Conservation (phyloP, 1,140 invertebrate species). For the Caenorhabditis brenneri region DNA sequence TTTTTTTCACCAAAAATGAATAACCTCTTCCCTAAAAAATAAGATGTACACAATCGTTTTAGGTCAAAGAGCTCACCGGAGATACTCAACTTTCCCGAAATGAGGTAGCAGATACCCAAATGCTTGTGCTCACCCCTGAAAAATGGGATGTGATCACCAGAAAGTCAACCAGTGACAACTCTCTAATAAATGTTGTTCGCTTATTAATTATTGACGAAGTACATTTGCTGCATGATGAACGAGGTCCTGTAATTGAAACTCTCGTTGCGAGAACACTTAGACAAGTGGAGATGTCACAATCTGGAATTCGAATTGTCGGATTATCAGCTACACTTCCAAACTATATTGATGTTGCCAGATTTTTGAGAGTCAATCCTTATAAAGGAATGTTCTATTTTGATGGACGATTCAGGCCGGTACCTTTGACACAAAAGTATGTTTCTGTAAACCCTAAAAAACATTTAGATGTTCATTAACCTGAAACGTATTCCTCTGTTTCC, state of each 20-base stretch:
- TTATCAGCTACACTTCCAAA: constrained; percentile 96
- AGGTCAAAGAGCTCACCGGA: constrained; percentile 87
- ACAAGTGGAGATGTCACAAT: constrained; percentile 91
- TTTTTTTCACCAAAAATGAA: neutral
- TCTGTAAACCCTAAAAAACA: too few relatives aligned
- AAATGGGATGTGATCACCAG: constrained; percentile 99
- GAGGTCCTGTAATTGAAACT: constrained; percentile 96
- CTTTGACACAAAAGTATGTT: constrained; percentile 79
- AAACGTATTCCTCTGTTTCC: constrained; percentile 41
- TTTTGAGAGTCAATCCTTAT: constrained; percentile 89
- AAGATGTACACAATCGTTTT: too few relatives aligned
- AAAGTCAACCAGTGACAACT: constrained; percentile 89
- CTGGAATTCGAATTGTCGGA: constrained; percentile 96
- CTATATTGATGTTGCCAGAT: constrained; percentile 92
- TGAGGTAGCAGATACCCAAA: constrained; percentile 89
- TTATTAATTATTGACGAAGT: constrained; percentile 94
- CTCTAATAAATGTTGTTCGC: constrained; percentile 86
- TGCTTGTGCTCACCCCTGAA: constrained; percentile 97
- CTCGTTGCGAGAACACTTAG: constrained; percentile 91
- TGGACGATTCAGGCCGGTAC: constrained; percentile 91
- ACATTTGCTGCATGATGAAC: constrained; percentile 92
- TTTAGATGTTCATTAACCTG: too few relatives aligned
- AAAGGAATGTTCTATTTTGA: constrained; percentile 97
- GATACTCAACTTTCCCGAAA: constrained; percentile 95
- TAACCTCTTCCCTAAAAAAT: constrained; percentile 72